Evolutionary conservation across 2,888 invertebrate genomes (phyloP), one percentile per base, ranked within the genome.

Genomic region (Cephalotes varians): DNA sequence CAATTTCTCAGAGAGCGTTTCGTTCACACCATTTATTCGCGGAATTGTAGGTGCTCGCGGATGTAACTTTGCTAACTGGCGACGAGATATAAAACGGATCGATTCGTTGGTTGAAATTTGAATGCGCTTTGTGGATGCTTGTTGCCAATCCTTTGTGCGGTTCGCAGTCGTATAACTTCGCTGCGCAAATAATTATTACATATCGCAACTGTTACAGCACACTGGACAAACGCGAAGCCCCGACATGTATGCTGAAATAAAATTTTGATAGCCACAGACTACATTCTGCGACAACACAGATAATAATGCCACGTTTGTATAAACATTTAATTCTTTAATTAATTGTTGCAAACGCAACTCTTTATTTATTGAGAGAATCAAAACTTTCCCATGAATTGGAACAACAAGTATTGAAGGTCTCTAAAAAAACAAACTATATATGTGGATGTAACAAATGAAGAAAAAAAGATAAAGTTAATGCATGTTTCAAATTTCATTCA

Each of bases 81-180:
- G 69, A 34, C 31, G 71, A 76, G 21, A 64, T 79, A 80, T 71
- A 51, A 51, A 76, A 67, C 62, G 49, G 34, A 34, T 56, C 72
- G 86, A 86, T 86, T 86, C 81, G 81, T 86, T 84, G 83, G 80
- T 71, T 54, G 84, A 71, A 84, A 79, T 77, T 84, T 77, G 76
- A 56, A 64, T 60, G 71, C 25, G 21, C 54, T 71, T 49, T 49
- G 82, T 60, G 71, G 79, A 84, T 74, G 86, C 81, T 86, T 86
- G 86, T 86, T 85, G 69, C 31, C 44, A 18, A 56, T 21, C 56
- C 71, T 79, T 79, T 71, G 77, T 79, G 56, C 34, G 56, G 44
- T 47, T 69, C 44, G 34, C 77, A 44, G 34, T 34, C 31, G 25
- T 79, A 76, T 58, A 79, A 69, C 71, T 58, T 79, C 44, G 5